Evolutionary conservation across 2,113 vertebrate genomes (phyloP), one percentile per base, ranked within the genome.

Genomic region (Tretioscincus oriximinensis): DNA sequence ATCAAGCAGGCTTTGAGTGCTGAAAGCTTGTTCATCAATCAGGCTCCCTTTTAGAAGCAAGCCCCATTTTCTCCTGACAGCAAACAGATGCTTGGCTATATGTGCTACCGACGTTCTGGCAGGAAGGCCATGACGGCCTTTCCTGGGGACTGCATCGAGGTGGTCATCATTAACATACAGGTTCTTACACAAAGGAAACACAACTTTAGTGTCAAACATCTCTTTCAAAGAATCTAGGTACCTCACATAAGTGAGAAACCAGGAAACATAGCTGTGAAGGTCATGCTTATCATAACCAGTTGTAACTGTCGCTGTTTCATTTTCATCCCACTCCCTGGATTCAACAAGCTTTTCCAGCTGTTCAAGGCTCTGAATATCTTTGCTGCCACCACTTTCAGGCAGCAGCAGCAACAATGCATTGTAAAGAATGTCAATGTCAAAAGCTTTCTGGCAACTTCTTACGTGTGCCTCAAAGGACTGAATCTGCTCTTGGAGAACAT

Each of bases 231-330:
- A 1, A 0, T 69, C 49, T 24, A 93, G 85, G 65, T 90, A 85
- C 60, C 81, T 78, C 66, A 93, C 71, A 24, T 93, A 94, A 26
- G 86, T 84, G 77, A 78, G n/a, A 45, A 94, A 80, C 88, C 93
- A 92, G 68, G 80, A 81, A 16, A 92, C 5, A 0, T 89, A 94
- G 26, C 29, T 54, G 20, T 81, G 24, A 70, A 89, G 0, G 0
- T 85, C 47, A 0, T 45, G 51, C 68, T 73, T 85, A 73, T 14
- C 9, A 0, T 0, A 58, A 1, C 80, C 1, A 0, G 35, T 9
- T 68, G 1, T 12, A 68, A 0, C 0, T 51, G 47, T 81, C n/a
- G 21, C 69, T 22, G 58, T 12, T 7, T 49, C 76, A 4, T 82
- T 63, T 51, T 73, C 51, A 21, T 70, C 64, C 64, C 54, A 78